Base-by-base conservation (phyloP, 2,888 invertebrate species). In the Vesta saturnalis region DNA sequence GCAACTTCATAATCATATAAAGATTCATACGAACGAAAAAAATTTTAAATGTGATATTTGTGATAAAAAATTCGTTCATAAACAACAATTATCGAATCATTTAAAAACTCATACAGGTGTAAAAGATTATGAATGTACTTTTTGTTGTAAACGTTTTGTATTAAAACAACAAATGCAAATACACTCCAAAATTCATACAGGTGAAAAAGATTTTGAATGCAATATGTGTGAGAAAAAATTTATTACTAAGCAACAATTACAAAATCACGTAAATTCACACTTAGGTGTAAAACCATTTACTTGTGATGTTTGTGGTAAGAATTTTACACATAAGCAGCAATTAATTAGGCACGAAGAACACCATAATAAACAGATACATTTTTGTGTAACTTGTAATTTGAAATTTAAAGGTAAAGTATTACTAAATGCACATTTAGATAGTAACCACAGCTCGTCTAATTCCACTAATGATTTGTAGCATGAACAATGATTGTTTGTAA, bases 131-230 rank as follows among this genome's bases (percentile, higher is more conserved):
- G 56, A 77, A 2, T 83, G 83, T 62, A 76, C 76, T 30, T 76
- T 78, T 43, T 83, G 83, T 66, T 73, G 86, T 54, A 89, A 89
- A 77, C 86, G 86, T 0, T 89, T 89, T 81, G 77, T 78, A 0
- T 43, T 73, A 12, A 75, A 75, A 22, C 75, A 76, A 54, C 75
- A 75, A 52, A 65, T 74, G 46, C 73, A 76, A 46, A 73, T 74
- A 56, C 76, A 76, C 49, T 69, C 69, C 23, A 60, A 73, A 15
- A 73, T 72, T 6, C 75, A 76, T 56, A 75, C 73, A 1, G 75
- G 74, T 0, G 75, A 76, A 54, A 76, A 75, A 43, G 71, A 72
- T 8, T 76, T 67, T 58, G 69, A 64, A 0, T 76, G 75, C 55
- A 69, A 63, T 39, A 73, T 69, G 60, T 76, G 76, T 22, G 63